phyloP scores from a whole-genome alignment of 2,888 invertebrate genomes.

The Cheilosia impressa region DNA sequence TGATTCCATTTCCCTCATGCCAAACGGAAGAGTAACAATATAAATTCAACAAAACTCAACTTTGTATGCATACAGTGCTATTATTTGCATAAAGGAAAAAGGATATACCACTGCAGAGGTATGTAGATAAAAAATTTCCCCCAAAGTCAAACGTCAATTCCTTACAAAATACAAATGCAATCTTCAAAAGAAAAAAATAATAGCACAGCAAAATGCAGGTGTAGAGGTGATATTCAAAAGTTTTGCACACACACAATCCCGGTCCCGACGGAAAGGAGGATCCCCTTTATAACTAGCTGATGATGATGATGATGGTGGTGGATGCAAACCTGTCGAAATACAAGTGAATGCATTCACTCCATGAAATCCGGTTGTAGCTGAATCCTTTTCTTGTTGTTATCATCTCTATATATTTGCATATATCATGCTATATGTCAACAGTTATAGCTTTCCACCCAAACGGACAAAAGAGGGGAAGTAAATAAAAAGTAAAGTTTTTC shows the following conservation, averaged over 20 bases:
- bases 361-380: constrained; percentile 6
- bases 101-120: constrained; percentile 22
- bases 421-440: background rate
- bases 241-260: background rate
- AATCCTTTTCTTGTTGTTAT: constrained; percentile 12
- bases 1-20: constrained; percentile 6
- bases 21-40: background rate
- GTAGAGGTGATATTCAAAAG: constrained; percentile 3
- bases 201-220: constrained; percentile 6
- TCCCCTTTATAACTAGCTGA: background rate
- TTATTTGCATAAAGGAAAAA: constrained; percentile 32
- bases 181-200: background rate
- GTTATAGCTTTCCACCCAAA: background rate
- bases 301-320: background rate
- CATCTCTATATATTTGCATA: background rate
- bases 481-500: constrained; percentile 6
- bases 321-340: background rate
- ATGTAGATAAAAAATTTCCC: constrained; percentile 13
- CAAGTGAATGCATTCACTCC: constrained; percentile 21
- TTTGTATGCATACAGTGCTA: constrained; percentile 35
- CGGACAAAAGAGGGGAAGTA: background rate
- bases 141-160: constrained; percentile 11
- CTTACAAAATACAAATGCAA: constrained; percentile 25
- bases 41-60: constrained; percentile 5
- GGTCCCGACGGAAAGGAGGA: background rate